Evolutionary conservation across 2,797 vertebrate genomes (phyloP), one percentile per base, ranked within the genome.

Genomic region (Calcarius lapponicus): DNA sequence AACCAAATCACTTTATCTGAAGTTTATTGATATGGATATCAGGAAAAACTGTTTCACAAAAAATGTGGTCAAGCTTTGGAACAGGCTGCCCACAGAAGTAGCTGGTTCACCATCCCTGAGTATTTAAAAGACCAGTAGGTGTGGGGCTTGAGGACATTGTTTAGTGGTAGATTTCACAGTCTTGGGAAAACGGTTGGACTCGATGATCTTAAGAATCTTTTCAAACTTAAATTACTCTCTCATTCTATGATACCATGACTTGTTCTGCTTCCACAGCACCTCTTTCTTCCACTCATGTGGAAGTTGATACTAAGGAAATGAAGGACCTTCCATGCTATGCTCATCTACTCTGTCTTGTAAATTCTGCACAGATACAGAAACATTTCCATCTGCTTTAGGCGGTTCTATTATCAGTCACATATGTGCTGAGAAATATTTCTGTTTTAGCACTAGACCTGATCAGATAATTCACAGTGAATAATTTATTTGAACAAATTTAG

Each of bases 381-480:
- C 5, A 26, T 94, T 95, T 96, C 79, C 78, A 73, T 93, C 84
- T 94, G 75, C 50, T 94, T 86, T 67, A 56, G 26, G 38, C 53
- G 32, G 73, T 60, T 92, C 93, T 81, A 17, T 91, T 91, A 78
- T 89, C 74, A 84, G 70, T 90, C 86, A 91, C 79, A 96, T 75
- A 95, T 83, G 70, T 38, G 81, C 76, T 56, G 34, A 96, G 73
- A 92, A 92, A 62, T 69, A 25, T 22, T 66, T 91, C 61, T 88
- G 57, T 92, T 92, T 96, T 80, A 94, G 12, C 64, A 57, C 66
- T 83, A 88, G 29, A 66, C 5, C 17, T 48, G 34, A 89, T 83
- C 80, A 94, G 80, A 84, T 56, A 94, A 90, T 89, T 96, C 43
- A 86, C 70, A 71, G 50, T 85, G 87, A 96, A 95, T 96, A 94